Percentiles rank a stretch among this genome's conserved stretches.
phyloP scores from a whole-genome alignment of 2,888 invertebrate genomes.

The Andrena haemorrhoa region DNA sequence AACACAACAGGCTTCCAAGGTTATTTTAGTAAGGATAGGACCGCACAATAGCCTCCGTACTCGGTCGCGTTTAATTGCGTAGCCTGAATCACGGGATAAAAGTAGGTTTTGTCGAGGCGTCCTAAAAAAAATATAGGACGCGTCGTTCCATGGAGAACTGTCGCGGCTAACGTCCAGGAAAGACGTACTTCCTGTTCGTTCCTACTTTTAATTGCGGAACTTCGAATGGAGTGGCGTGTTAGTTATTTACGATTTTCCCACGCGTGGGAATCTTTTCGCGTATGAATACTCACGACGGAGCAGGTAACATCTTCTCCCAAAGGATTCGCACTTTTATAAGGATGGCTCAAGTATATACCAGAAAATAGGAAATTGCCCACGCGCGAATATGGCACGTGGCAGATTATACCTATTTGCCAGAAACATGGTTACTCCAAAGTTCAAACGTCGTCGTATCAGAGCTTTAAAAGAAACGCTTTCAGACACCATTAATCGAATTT shows the following conservation, averaged over 20 bases:
- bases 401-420: too few species aligned
- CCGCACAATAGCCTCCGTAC: constrained; percentile 50
- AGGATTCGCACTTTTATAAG: background rate
- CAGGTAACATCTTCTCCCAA: background rate
- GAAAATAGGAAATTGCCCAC: background rate
- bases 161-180: constrained; percentile 43
- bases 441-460: too few species aligned
- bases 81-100: constrained; percentile 45
- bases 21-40: constrained; percentile 22
- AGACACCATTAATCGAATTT: too few species aligned
- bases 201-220: constrained; percentile 44
- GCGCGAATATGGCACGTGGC: too few species aligned
- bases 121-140: constrained; percentile 55
- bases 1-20: constrained; percentile 34
- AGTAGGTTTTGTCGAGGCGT: constrained; percentile 45
- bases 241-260: constrained; percentile 21
- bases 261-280: constrained; percentile 23
- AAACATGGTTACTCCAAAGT: too few species aligned
- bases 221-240: constrained; percentile 16
- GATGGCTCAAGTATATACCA: background rate
- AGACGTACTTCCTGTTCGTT: constrained; percentile 49
- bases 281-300: background rate
- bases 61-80: constrained; percentile 65
- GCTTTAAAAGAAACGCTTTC: too few species aligned
- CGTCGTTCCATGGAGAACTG: constrained; percentile 28